Percentiles rank a stretch among this genome's conserved stretches.
Evolutionary conservation across 2,888 invertebrate species (phyloP).

Genomic region (Brachycybe producta): DNA sequence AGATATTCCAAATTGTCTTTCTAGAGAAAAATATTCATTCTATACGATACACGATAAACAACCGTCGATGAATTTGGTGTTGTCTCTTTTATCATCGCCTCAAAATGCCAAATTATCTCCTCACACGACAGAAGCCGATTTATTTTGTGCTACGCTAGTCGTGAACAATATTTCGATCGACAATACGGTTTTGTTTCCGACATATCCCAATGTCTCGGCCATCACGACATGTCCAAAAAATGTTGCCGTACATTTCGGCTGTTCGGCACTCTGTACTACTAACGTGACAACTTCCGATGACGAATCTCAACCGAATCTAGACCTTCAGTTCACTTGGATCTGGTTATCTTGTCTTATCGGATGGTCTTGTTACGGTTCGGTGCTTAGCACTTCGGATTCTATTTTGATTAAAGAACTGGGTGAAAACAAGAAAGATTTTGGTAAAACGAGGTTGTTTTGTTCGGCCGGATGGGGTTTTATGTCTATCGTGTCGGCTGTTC

Average conservation of each 20-base stretch:
- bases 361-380: conserved; percentile 73
- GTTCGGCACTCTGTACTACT: no score
- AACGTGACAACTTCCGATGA: no score
- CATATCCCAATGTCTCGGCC: not conserved
- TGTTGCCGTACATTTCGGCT: not conserved
- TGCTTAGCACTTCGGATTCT: conserved; percentile 75
- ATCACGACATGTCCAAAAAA: not conserved
- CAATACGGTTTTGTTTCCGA: not conserved
- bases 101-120: no score
- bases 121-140: no score
- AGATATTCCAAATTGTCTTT: no score
- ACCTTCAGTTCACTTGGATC: conserved; percentile 7
- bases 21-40: no score
- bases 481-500: conserved; percentile 57
- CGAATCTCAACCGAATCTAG: not conserved
- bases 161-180: no score
- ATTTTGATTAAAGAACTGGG: conserved; percentile 73
- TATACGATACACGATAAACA: no score
- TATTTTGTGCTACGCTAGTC: no score
- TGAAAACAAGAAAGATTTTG: conserved; percentile 58
- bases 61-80: no score
- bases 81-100: no score
- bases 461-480: conserved; percentile 74
- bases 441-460: conserved; percentile 75
- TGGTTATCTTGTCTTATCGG: conserved; percentile 42